These are phyloP conservation scores for Lateolabrax maculatus DNA, from an alignment of 2,797 vertebrate genomes.

Conservation along the genomic window DNA sequence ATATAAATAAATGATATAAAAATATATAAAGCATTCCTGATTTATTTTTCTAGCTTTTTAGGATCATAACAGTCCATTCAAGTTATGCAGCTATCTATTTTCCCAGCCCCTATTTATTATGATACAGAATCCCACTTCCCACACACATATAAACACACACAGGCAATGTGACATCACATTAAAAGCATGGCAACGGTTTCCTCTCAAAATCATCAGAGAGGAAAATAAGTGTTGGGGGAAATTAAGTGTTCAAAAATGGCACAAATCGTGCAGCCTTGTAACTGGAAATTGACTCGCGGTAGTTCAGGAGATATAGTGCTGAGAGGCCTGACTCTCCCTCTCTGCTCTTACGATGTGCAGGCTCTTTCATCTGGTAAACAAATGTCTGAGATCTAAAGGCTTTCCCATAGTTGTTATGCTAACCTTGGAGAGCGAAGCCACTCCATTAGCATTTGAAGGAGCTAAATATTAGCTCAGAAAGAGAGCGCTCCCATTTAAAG, in stretches of 20 bases:
- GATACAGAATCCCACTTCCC: conserved; percentile 49
- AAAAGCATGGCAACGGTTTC: conserved; percentile 59
- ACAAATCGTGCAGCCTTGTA: conserved; percentile 89
- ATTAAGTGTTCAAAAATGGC: conserved; percentile 78
- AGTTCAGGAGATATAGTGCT: conserved; percentile 87
- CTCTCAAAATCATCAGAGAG: conserved; percentile 63
- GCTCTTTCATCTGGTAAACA: conserved; percentile 97
- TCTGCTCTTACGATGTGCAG: conserved; percentile 86
- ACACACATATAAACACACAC: conserved; percentile 16
- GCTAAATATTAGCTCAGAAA: conserved; percentile 99
- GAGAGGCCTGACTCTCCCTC: conserved; percentile 71
- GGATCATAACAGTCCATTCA: conserved; percentile 43
- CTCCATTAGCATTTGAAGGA: conserved; percentile 99
- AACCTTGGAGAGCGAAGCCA: conserved; percentile 97
- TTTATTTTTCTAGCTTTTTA: conserved; percentile 63
- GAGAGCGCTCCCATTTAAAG: conserved; percentile 94
- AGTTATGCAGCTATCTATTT: conserved; percentile 54
- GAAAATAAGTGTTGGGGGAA: conserved; percentile 62
- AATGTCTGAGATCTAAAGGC: conserved; percentile 97
- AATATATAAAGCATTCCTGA: conserved; percentile 50
- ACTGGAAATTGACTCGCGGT: conserved; percentile 89
- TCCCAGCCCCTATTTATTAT: conserved; percentile 71
- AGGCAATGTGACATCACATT: conserved; percentile 51
- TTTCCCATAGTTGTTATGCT: conserved; percentile 99
- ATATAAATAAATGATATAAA: conserved; percentile 46